A percentile compares a stretch with the other conserved stretches of the same genome.
Conservation (phyloP, 2,113 vertebrate genomes). For the Ceyx cyanopectus region DNA sequence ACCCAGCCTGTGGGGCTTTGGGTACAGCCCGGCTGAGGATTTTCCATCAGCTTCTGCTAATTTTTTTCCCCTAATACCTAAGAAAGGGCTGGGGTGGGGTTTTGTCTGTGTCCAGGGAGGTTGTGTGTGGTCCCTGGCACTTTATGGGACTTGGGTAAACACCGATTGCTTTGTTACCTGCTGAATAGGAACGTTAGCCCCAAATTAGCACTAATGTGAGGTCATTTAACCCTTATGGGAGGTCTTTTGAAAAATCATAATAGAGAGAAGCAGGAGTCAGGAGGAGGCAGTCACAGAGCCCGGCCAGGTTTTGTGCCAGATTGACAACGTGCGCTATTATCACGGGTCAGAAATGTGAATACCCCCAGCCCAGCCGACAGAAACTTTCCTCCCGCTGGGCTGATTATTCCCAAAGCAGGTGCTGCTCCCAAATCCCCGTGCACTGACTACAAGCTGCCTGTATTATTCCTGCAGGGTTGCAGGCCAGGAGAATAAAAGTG, state of each 20-base stretch:
- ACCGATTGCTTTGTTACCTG: conserved; percentile 45
- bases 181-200: conserved; percentile 61
- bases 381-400: conserved; percentile 14
- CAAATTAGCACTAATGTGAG: conserved; percentile 71
- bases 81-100: background rate
- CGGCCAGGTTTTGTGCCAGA: background rate
- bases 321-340: conserved; percentile 15
- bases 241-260: conserved; percentile 59
- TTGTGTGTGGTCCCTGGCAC: conserved; percentile 64
- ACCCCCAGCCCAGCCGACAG: background rate
- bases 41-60: background rate
- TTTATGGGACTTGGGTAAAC: conserved; percentile 23
- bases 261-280: background rate
- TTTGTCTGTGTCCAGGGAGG: background rate
- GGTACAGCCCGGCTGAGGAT: background rate
- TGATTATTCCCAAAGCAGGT: background rate
- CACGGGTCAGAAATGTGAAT: background rate
- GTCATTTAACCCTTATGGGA: conserved; percentile 51
- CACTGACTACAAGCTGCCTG: background rate
- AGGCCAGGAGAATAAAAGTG: background rate
- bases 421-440: conserved; percentile 1
- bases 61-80: background rate
- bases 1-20: background rate
- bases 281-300: background rate
- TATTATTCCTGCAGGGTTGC: background rate